phyloP scores from a whole-genome alignment of 1,140 invertebrate genomes.

The Zaprionus tsacasi region DNA sequence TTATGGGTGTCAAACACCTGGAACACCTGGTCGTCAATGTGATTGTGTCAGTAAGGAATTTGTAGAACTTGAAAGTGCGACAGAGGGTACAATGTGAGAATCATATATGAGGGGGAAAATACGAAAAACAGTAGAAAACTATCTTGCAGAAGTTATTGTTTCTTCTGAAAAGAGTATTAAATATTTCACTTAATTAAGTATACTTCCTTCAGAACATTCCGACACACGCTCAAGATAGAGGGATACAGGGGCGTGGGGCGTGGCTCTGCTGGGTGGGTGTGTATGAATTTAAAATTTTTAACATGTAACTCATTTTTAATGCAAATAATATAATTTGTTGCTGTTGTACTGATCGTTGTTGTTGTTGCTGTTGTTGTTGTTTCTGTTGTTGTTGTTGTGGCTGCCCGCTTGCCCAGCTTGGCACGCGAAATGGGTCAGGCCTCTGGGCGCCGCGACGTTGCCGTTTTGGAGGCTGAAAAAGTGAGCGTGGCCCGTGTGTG shows the following conservation, averaged over 20 bases:
- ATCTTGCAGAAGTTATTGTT: no score
- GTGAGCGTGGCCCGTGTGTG: constrained; percentile 64
- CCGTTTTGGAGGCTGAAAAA: constrained; percentile 37
- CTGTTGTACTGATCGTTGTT: constrained; percentile 9
- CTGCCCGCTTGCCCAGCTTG: constrained; percentile 19
- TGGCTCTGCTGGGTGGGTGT: constrained; percentile 61
- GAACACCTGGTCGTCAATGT: neutral
- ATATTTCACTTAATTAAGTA: no score
- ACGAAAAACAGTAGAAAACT: no score
- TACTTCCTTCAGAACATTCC: no score
- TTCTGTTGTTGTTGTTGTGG: neutral
- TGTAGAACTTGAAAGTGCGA: neutral
- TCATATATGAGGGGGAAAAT: no score
- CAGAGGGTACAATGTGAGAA: no score
- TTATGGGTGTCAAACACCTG: neutral
- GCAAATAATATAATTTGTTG: constrained; percentile 71
- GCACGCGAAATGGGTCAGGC: constrained; percentile 72
- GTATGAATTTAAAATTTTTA: constrained; percentile 78
- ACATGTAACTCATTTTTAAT: constrained; percentile 81
- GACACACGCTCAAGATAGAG: neutral
- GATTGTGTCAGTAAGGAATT: neutral
- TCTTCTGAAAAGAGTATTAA: no score
- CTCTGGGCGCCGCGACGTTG: constrained; percentile 20
- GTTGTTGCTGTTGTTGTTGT: neutral
- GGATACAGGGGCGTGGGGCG: neutral